Base-by-base conservation (phyloP, 1,140 invertebrate genomes). In the Drosophila nannoptera region DNA sequence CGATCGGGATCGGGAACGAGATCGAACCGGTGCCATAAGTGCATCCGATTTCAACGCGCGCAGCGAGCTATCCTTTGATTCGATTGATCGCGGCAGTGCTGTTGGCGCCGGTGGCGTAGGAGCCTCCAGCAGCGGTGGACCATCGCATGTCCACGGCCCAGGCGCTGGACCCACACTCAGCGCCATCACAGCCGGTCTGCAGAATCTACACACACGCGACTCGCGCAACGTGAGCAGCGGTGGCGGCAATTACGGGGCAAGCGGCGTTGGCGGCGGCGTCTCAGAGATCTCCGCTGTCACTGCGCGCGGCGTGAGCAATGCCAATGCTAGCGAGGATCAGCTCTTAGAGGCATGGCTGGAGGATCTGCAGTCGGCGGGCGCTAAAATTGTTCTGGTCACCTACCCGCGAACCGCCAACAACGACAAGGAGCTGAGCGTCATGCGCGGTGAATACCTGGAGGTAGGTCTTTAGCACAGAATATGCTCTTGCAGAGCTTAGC, bases 331-430 rank as follows among this genome's bases (percentile, higher is more conserved):
- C 49, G 81, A 89, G 45, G 86, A 89, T 69, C 81, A 82, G 59
- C 66, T 87, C 42, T 22, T 89, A 8, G 88, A 88, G 38, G 92
- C 92, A 61, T 96, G 94, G 93, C 90, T 95, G 59, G 94, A 96
- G 63, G 94, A 95, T 35, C 91, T 96, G n/a, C 90, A 94, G 52
- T 90, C 93, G 9, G 90, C 93, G 56, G 93, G 95, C 53, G 94
- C 94, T 7, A 95, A 96, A 89, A 93, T 98, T 56, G 97, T 98
- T 36, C 94, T 97, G 90, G 97, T 98, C 22, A 97, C 97, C 36
- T 98, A 98, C 90, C 97, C 97, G 1, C 92, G 97, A 69, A 97
- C 96, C 4, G 97, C 97, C n/a, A 98, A 98, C 91, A 99, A 99
- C 90, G 94, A 98, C 89, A 99, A 99, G 90, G 98, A 99, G 90